These are phyloP conservation scores for Nyctibius bracteatus DNA, from an alignment of 2,113 vertebrate species.

Conservation along the genomic window DNA sequence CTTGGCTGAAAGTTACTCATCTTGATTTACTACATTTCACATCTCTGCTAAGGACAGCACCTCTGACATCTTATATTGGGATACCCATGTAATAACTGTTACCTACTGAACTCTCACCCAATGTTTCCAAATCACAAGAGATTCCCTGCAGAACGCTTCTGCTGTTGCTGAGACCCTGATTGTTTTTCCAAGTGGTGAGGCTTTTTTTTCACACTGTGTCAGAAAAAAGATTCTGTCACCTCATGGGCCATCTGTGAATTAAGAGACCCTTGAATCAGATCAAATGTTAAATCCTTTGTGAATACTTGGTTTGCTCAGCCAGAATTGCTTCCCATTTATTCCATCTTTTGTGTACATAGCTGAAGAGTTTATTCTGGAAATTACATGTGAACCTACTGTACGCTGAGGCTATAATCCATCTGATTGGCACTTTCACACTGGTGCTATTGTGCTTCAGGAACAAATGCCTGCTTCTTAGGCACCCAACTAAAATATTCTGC, in stretches of 20 bases:
- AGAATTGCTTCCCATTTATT: conserved; percentile 56
- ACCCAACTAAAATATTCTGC: conserved; percentile 43
- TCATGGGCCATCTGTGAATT: conserved; percentile 39
- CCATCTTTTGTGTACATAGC: conserved; percentile 43
- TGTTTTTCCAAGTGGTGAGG: conserved; percentile 43
- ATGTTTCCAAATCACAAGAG: not conserved
- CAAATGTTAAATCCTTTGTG: conserved; percentile 38
- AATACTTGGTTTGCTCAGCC: conserved; percentile 24
- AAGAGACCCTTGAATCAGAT: conserved; percentile 49
- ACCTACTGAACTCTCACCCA: conserved; percentile 3
- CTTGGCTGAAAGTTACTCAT: not conserved
- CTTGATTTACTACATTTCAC: not conserved
- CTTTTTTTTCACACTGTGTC: conserved; percentile 16
- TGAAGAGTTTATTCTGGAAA: conserved; percentile 62
- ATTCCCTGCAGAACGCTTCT: conserved; percentile 18
- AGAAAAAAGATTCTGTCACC: conserved; percentile 38
- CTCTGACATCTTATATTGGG: not conserved
- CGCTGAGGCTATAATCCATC: not conserved
- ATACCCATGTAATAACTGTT: not conserved
- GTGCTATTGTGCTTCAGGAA: conserved; percentile 36
- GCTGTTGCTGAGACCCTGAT: not conserved
- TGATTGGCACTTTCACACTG: conserved; percentile 53
- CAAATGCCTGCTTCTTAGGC: conserved; percentile 33
- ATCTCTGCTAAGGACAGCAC: not conserved
- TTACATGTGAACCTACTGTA: conserved; percentile 43